Percentiles rank a stretch among this genome's conserved stretches.
Evolutionary conservation across 2,888 invertebrate species (phyloP).

Genomic region (Agrotis clavis): DNA sequence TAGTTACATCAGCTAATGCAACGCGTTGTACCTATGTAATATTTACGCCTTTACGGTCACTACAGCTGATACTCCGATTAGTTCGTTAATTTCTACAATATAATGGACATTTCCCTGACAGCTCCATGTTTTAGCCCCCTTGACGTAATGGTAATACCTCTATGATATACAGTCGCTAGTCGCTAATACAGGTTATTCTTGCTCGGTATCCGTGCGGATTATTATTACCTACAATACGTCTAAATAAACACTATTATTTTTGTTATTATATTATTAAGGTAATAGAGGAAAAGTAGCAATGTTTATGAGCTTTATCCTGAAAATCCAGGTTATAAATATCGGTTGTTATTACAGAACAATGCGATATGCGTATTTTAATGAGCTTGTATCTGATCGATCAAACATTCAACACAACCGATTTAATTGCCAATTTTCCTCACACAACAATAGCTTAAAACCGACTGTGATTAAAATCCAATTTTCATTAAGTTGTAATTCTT

Average conservation of each 20-base stretch:
- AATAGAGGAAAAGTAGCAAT: constrained; percentile 8
- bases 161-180: constrained; percentile 33
- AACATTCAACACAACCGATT: constrained; percentile 8
- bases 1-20: constrained; percentile 64
- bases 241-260: constrained; percentile 21
- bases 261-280: background rate
- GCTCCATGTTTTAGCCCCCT: constrained; percentile 35
- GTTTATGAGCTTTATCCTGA: constrained; percentile 25
- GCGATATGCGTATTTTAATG: constrained; percentile 21
- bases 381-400: constrained; percentile 25
- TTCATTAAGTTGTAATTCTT: constrained; percentile 58
- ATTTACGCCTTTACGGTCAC: constrained; percentile 53
- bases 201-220: constrained; percentile 29
- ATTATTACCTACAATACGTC: constrained; percentile 11
- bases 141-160: constrained; percentile 47
- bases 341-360: constrained; percentile 19
- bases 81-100: constrained; percentile 43
- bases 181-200: constrained; percentile 24
- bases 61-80: constrained; percentile 52
- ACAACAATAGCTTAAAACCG: constrained; percentile 46
- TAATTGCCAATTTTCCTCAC: constrained; percentile 36
- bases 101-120: constrained; percentile 50
- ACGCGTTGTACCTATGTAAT: constrained; percentile 43
- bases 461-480: constrained; percentile 55
- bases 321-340: constrained; percentile 10